These are phyloP conservation scores for Tapirus terrestris DNA, from an alignment of 2,113 vertebrate genomes.

Conservation along the genomic window DNA sequence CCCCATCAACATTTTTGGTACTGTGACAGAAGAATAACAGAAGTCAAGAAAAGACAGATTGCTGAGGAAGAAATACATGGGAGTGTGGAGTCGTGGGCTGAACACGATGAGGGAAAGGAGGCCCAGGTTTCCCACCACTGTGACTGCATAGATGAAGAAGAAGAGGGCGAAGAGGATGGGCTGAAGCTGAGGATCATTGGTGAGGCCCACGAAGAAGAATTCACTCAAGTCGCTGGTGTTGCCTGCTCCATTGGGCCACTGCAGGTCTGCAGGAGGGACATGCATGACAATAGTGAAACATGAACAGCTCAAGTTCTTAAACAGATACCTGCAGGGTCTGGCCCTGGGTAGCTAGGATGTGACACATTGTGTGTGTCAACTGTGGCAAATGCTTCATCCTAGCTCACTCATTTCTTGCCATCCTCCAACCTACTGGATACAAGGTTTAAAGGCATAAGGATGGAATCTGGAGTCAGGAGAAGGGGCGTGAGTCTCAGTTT, in stretches of 20 bases:
- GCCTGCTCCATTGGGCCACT: neutral
- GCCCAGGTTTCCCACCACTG: slow-evolving; percentile 32
- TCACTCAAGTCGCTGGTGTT: neutral
- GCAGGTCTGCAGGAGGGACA: neutral
- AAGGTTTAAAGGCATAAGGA: neutral
- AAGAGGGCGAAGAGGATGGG: slow-evolving; percentile 48
- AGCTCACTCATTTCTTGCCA: neutral
- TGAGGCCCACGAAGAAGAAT: slow-evolving; percentile 53
- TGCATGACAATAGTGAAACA: neutral
- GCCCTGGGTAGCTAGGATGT: neutral
- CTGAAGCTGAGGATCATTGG: neutral
- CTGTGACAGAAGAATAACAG: slow-evolving; percentile 40
- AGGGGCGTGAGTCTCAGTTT: neutral
- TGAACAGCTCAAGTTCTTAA: neutral
- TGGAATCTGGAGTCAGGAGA: neutral
- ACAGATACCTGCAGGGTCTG: neutral
- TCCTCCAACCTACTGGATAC: neutral
- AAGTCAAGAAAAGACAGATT: slow-evolving; percentile 2
- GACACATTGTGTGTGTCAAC: neutral
- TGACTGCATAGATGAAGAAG: slow-evolving; percentile 34
- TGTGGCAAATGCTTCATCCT: neutral
- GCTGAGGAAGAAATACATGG: slow-evolving; percentile 44
- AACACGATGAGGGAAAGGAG: slow-evolving; percentile 33
- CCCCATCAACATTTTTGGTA: slow-evolving; percentile 34
- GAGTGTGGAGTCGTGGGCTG: neutral